These are phyloP conservation scores for Yponomeuta sedellus DNA, from an alignment of 2,888 invertebrate species.

Conservation along the genomic window DNA sequence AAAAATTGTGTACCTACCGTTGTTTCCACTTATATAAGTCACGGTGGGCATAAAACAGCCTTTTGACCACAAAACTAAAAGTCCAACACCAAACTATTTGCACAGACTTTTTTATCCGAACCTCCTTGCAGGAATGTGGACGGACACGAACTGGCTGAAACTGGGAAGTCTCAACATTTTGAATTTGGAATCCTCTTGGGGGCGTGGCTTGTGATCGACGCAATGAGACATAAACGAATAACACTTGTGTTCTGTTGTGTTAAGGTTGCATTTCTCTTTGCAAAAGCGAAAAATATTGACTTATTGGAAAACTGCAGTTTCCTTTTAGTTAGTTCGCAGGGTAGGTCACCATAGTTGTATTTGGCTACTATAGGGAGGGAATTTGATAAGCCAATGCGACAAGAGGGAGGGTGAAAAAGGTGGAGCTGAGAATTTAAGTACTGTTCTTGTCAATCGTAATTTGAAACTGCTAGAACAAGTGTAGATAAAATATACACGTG, in stretches of 20 bases:
- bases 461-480: too few relatives aligned
- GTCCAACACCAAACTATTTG: background rate
- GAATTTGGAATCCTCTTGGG: background rate
- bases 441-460: too few relatives aligned
- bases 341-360: background rate
- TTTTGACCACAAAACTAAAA: background rate
- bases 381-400: background rate
- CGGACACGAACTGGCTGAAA: background rate
- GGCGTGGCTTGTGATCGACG: background rate
- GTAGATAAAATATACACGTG: too few relatives aligned
- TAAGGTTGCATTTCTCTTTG: background rate
- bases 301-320: background rate
- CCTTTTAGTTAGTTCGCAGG: background rate
- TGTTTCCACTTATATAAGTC: slow-evolving; percentile 38
- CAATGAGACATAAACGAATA: background rate
- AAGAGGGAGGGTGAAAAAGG: background rate
- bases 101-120: background rate
- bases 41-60: slow-evolving; percentile 61
- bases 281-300: background rate
- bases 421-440: background rate
- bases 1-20: slow-evolving; percentile 23
- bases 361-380: background rate
- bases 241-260: background rate
- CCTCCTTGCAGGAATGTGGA: background rate
- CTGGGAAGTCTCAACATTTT: background rate